Evolutionary conservation across 2,797 vertebrate genomes (phyloP).

Genomic region (Cryptoblepharus egeriae): DNA sequence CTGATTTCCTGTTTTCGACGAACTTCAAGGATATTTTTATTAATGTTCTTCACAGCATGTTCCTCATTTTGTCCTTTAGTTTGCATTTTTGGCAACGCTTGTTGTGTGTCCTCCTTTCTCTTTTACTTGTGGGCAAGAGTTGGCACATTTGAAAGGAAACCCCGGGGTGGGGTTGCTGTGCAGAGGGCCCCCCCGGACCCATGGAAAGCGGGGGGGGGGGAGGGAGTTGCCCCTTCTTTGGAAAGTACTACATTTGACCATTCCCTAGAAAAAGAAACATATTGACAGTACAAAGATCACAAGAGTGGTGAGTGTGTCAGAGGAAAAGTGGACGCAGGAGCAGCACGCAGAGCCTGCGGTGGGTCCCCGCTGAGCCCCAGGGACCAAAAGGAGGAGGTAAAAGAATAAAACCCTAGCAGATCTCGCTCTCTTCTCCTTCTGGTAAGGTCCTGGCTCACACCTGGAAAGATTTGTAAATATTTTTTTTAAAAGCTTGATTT

Average conservation of each 20-base stretch:
- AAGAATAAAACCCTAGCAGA: too few relatives aligned
- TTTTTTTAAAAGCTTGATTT: neutral
- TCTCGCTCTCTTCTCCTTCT: neutral
- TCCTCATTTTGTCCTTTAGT: too few relatives aligned
- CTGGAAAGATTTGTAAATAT: too few relatives aligned
- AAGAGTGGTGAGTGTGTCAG: too few relatives aligned
- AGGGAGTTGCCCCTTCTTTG: too few relatives aligned
- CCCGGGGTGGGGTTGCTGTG: neutral
- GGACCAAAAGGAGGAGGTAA: neutral
- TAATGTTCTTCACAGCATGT: too few relatives aligned
- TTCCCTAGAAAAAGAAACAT: neutral
- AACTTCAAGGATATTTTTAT: too few relatives aligned
- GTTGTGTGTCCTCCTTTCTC: neutral
- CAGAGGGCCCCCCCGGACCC: fast-evolving
- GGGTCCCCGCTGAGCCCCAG: neutral
- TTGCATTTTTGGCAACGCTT: neutral
- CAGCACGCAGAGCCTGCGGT: too few relatives aligned
- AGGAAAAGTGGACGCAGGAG: neutral
- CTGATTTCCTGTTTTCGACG: too few relatives aligned
- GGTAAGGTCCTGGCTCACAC: fast-evolving
- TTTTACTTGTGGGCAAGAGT: neutral
- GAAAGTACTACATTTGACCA: neutral
- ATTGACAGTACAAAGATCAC: conserved; percentile 27
- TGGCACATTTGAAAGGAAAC: neutral
- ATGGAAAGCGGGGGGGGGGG: fast-evolving